These are phyloP conservation scores for Anas capensis DNA, from an alignment of 2,797 vertebrate genomes.

Conservation along the genomic window DNA sequence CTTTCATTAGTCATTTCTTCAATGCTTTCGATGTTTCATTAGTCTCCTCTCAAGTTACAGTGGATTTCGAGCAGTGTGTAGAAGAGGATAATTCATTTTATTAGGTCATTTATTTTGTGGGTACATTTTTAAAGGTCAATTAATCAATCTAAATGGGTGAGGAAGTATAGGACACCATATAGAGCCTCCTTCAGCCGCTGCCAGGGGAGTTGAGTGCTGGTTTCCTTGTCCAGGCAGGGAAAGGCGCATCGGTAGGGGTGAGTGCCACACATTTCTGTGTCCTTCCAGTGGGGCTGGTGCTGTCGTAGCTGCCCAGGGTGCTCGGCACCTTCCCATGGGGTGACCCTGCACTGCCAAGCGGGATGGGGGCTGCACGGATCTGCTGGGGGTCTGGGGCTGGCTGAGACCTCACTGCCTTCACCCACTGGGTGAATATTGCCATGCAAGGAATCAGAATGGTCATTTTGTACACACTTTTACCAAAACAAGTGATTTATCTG, in stretches of 20 bases:
- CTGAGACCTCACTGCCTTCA: background rate
- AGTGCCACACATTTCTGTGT: background rate
- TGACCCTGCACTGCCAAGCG: no score
- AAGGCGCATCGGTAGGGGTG: fast-evolving
- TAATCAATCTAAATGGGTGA: conserved; percentile 76
- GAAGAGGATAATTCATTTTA: conserved; percentile 78
- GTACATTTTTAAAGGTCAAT: conserved; percentile 80
- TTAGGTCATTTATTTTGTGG: conserved; percentile 81
- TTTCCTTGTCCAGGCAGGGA: background rate
- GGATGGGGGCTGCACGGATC: no score
- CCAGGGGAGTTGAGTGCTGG: fast-evolving
- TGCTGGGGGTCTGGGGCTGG: no score
- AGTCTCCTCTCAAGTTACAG: conserved; percentile 67
- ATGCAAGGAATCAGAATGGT: background rate
- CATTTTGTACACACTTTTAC: background rate
- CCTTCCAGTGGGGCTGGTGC: background rate
- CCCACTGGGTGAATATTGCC: background rate
- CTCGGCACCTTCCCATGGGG: background rate
- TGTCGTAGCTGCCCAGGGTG: background rate
- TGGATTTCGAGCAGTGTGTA: conserved; percentile 62
- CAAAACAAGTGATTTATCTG: background rate
- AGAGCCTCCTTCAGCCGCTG: background rate
- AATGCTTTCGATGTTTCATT: conserved; percentile 65
- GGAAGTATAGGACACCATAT: background rate
- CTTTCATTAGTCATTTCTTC: conserved; percentile 71